Conservation (phyloP, 2,797 vertebrate genomes). For the Malurus splendens region DNA sequence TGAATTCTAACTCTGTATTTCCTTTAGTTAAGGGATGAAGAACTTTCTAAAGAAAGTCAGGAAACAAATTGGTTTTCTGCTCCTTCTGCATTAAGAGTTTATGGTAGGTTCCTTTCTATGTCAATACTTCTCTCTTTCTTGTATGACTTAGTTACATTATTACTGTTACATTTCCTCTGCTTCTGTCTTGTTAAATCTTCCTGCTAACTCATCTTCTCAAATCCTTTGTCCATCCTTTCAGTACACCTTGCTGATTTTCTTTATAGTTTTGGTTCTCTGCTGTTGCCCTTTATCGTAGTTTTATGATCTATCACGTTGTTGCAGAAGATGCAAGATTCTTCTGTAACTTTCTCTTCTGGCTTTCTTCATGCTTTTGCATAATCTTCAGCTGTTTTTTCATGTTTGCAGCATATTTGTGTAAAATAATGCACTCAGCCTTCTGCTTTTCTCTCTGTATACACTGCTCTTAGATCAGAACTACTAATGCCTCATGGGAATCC, state of each 20-base stretch:
- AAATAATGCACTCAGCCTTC: not conserved
- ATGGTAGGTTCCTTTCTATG: constrained; percentile 77
- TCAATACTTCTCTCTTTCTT: not conserved
- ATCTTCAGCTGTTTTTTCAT: not conserved
- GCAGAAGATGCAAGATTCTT: not conserved
- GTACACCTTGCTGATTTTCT: not conserved
- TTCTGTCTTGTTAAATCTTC: not conserved
- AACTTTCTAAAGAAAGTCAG: constrained; percentile 97
- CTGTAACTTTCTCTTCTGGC: not conserved
- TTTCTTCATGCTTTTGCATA: not conserved
- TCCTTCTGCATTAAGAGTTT: constrained; percentile 94
- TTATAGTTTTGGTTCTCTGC: fast-evolving
- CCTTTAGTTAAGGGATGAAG: constrained; percentile 91
- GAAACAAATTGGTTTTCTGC: constrained; percentile 99
- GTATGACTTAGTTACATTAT: not conserved
- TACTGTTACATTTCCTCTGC: not conserved
- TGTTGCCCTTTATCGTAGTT: not conserved
- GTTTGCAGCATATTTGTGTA: not conserved
- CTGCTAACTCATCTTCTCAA: not conserved
- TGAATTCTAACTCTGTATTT: constrained; percentile 30
- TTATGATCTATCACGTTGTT: not conserved
- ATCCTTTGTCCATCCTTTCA: not conserved
- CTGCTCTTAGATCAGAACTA: not conserved
- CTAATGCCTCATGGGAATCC: not conserved
- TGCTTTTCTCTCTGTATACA: not conserved